phyloP scores from a whole-genome alignment of 1,140 invertebrate genomes.

The Ectropis grisescens region DNA sequence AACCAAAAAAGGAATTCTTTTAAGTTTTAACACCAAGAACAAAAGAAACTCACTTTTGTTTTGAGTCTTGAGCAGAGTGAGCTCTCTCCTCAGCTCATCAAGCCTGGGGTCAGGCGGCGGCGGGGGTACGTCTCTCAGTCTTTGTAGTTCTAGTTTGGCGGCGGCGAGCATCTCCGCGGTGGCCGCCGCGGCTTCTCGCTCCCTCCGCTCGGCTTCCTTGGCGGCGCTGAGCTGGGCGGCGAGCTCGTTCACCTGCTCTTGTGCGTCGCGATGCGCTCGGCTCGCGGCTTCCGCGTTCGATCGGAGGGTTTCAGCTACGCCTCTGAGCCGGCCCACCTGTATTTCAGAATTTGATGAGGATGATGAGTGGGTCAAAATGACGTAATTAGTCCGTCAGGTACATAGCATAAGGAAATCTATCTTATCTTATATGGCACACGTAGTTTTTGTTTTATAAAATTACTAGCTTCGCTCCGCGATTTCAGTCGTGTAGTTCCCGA shows the following conservation, averaged over 20 bases:
- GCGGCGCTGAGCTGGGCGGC: conserved; percentile 72
- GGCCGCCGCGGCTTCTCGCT: conserved; percentile 33
- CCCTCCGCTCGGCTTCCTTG: conserved; percentile 58
- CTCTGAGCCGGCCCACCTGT: conserved; percentile 58
- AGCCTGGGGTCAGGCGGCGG: conserved; percentile 77
- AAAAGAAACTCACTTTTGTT: conserved; percentile 82
- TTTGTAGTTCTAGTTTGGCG: conserved; percentile 65
- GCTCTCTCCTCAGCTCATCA: conserved; percentile 79
- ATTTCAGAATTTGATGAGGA: no score
- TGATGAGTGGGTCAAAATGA: no score
- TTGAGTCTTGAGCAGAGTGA: conserved; percentile 76
- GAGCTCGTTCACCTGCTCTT: conserved; percentile 70
- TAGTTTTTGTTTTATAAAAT: no score
- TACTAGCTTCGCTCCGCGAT: no score
- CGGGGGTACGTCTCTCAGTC: conserved; percentile 63
- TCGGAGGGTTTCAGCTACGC: conserved; percentile 69
- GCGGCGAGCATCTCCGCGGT: conserved; percentile 66
- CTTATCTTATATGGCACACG: no score
- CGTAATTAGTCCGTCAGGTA: no score
- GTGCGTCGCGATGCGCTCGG: conserved; percentile 67
- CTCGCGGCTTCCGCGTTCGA: conserved; percentile 72
- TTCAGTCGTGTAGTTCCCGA: no score
- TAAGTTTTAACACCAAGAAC: no score
- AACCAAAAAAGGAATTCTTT: no score
- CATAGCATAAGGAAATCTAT: no score